phyloP scores from a whole-genome alignment of 2,797 vertebrate genomes.

The Eutrigla gurnardus region DNA sequence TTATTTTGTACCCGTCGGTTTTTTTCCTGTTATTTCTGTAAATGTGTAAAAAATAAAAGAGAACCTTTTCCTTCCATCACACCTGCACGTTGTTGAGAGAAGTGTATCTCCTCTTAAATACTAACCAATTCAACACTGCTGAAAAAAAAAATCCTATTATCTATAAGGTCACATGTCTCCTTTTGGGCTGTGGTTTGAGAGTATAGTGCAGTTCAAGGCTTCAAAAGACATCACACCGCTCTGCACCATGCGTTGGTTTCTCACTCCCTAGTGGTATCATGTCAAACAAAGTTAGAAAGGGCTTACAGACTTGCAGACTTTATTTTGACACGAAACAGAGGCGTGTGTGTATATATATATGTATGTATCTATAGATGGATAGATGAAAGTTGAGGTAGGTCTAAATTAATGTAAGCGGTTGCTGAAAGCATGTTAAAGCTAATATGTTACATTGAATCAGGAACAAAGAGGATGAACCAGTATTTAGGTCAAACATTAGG shows the following conservation, averaged over 20 bases:
- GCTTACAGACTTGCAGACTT: constrained; percentile 29
- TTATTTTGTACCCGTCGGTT: constrained; percentile 21
- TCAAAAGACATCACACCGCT: constrained; percentile 65
- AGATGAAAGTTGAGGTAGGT: neutral
- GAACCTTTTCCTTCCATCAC: constrained; percentile 19
- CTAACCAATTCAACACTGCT: constrained; percentile 52
- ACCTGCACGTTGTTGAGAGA: constrained; percentile 25
- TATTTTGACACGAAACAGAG: neutral
- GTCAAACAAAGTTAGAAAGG: constrained; percentile 38
- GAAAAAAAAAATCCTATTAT: constrained; percentile 62
- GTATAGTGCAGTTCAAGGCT: constrained; percentile 65
- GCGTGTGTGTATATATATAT: neutral
- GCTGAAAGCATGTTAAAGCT: neutral
- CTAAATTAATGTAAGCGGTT: neutral
- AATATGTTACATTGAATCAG: neutral
- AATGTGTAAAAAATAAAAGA: constrained; percentile 66
- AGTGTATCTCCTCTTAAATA: constrained; percentile 35
- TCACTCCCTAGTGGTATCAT: constrained; percentile 62
- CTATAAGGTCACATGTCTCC: constrained; percentile 72
- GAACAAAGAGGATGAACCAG: neutral
- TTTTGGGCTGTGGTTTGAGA: constrained; percentile 74
- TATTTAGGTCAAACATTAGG: no score
- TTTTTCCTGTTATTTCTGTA: constrained; percentile 34
- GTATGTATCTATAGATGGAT: neutral
- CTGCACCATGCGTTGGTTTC: constrained; percentile 64